phyloP scores from a whole-genome alignment of 2,888 invertebrate species.

The Gisinianus flammeolus region DNA sequence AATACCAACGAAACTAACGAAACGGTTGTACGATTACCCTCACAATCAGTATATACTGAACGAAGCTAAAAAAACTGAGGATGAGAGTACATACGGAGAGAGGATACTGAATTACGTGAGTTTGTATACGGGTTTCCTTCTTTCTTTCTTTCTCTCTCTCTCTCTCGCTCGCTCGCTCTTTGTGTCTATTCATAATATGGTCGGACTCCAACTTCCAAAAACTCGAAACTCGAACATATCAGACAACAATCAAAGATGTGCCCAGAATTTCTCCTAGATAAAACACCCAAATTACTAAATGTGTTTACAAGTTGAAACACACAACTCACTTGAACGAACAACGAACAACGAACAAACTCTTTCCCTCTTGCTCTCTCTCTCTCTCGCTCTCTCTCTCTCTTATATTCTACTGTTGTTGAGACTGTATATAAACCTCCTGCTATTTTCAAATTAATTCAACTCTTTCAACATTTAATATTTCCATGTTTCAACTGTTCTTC shows the following conservation, averaged over 20 bases:
- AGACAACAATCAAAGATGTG: slow-evolving; percentile 17
- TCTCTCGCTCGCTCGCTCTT: background rate
- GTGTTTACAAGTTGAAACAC: background rate
- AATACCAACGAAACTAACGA: no score
- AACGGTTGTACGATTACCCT: no score
- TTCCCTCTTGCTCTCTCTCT: no score
- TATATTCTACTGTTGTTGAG: no score
- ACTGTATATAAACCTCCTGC: background rate
- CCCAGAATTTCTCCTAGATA: background rate
- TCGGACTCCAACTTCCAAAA: background rate
- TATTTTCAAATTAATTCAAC: background rate
- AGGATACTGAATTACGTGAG: no score
- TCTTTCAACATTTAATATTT: no score
- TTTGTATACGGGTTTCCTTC: no score
- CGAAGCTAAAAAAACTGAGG: no score
- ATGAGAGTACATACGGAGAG: no score
- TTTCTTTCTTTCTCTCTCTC: background rate
- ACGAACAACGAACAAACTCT: background rate
- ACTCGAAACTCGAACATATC: background rate
- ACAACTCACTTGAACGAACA: background rate
- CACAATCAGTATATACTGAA: no score
- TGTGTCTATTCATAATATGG: background rate
- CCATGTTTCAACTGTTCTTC: no score
- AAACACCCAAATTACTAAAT: slow-evolving; percentile 3
- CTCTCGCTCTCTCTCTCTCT: no score